phyloP scores from a whole-genome alignment of 2,113 vertebrate species.

The Platysteira castanea region DNA sequence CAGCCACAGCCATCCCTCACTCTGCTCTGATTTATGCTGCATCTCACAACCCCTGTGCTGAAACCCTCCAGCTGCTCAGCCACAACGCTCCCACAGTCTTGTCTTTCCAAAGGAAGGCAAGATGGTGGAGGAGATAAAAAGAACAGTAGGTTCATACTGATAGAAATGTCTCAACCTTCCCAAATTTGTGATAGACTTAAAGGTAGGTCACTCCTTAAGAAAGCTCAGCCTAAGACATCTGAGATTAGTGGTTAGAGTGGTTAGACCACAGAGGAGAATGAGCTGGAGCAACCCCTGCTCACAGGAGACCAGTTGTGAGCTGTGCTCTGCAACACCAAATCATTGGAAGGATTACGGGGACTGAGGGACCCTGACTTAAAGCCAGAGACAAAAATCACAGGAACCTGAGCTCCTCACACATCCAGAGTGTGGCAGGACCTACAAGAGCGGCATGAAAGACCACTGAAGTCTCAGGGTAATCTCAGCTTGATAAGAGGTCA shows the following conservation, averaged over 20 bases:
- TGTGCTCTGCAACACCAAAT: not conserved
- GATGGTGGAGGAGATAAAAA: not conserved
- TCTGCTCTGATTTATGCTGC: fast-evolving
- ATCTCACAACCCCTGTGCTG: not conserved
- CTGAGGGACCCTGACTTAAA: not conserved
- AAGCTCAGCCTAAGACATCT: not conserved
- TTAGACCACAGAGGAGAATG: not conserved
- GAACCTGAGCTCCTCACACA: not conserved
- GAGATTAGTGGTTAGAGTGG: not conserved
- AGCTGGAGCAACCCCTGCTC: not conserved
- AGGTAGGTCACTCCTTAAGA: not conserved
- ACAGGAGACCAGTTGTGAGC: fast-evolving
- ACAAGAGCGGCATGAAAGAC: not conserved
- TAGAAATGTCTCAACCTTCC: not conserved
- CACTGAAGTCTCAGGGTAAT: not conserved
- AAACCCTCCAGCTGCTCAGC: not conserved
- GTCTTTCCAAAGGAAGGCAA: not conserved
- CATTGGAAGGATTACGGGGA: not conserved
- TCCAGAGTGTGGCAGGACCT: not conserved
- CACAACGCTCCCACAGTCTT: not conserved
- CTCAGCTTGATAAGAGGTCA: not conserved
- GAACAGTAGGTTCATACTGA: not conserved
- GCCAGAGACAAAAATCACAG: not conserved
- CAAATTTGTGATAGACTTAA: not conserved
- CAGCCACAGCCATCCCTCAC: not conserved